Evolutionary conservation across 2,888 invertebrate genomes (phyloP), one percentile per base, ranked within the genome.

Genomic region (Noctua pronuba): DNA sequence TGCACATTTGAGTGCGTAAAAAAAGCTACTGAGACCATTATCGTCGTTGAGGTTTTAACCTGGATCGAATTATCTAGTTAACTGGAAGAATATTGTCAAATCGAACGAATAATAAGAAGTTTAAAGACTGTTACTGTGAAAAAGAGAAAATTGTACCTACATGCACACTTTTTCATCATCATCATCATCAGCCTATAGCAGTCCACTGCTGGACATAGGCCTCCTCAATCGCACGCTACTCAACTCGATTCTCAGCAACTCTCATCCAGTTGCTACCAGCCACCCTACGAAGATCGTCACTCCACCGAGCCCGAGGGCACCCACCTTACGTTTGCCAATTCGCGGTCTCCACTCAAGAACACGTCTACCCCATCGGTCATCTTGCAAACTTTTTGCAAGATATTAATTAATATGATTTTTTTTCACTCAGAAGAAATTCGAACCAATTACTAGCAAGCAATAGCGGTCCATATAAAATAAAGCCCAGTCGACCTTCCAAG

Each of bases 401-500:
- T n/a, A n/a, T n/a, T 35, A 35, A 38, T 21, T 21, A 35, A n/a
- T 38, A 10, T 24, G 41, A 44, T 10, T 24, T 2, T 13, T 18
- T 73, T 44, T 16, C 31, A 8, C 8, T 62, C 7, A 55, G n/a
- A 21, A 38, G 24, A 49, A 65, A 49, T 46, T 66, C 21, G n/a
- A 78, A 65, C 78, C 64, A 38, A 71, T 16, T 49, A 67, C 28
- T 24, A 24, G 8, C 55, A 44, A 74, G 21, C 18, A 67, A 60
- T 11, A 44, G 11, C 44, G 1, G 58, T 18, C 52, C 35, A 28
- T 28, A 44, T 64, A 68, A 46, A 55, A 64, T 46, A 64, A 28
- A 75, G 24, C 21, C 55, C 28, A 60, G 28, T 24, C 64, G 44
- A 46, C 77, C 44, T 73, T 69, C 52, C 28, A 82, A 77, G 70